These are phyloP conservation scores for Urocitellus parryii DNA, from an alignment of 2,113 vertebrate genomes.

Conservation along the genomic window DNA sequence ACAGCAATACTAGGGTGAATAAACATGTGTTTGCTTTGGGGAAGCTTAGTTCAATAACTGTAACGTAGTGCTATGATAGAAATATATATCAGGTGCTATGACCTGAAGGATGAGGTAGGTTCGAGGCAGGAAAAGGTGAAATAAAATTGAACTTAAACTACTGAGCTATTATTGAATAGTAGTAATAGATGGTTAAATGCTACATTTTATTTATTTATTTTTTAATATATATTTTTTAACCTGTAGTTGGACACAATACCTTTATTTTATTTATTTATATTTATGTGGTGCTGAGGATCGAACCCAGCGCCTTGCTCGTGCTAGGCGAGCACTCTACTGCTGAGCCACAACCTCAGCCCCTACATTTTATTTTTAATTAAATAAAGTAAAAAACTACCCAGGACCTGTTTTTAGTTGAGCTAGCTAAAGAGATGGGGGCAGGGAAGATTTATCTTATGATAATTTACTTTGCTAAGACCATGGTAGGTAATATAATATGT, in stretches of 20 bases:
- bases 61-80: neutral
- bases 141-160: conserved; percentile 20
- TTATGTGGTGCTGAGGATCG: no score
- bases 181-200: neutral
- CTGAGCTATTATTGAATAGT: neutral
- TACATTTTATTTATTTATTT: neutral
- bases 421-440: conserved; percentile 23
- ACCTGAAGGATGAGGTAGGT: neutral
- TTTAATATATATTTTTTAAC: no score
- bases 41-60: conserved; percentile 5
- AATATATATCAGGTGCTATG: neutral
- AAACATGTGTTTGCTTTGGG: neutral
- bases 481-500: conserved; percentile 8
- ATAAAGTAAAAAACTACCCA: neutral
- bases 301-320: no score
- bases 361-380: conserved; percentile 56
- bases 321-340: no score
- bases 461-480: conserved; percentile 17
- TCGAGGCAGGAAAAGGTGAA: conserved; percentile 2
- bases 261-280: no score
- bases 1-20: neutral
- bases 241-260: no score
- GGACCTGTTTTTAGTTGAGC: neutral
- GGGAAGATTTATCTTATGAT: neutral
- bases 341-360: no score